Evolutionary conservation across 2,888 invertebrate species (phyloP).

Genomic region (Callyntrura sp.): DNA sequence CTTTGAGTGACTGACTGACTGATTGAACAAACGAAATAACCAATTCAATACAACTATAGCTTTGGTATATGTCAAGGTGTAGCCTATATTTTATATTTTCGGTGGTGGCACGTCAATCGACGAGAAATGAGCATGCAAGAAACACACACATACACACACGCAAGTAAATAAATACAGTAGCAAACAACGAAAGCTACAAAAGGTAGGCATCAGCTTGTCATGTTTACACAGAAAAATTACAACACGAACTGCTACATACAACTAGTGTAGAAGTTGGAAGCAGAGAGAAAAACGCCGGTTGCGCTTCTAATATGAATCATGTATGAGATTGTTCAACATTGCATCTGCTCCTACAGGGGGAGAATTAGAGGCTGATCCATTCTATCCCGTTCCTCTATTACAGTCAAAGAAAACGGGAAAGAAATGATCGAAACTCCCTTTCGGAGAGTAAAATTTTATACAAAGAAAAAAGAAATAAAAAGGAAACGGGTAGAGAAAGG

Average conservation of each 20-base stretch:
- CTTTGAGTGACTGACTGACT: slow-evolving; percentile 38
- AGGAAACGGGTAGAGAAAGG: background rate
- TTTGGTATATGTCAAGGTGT: background rate
- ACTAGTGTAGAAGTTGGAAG: background rate
- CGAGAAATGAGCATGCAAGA: slow-evolving; percentile 29
- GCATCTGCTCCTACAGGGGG: background rate
- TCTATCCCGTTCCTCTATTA: background rate
- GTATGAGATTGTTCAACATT: slow-evolving; percentile 33
- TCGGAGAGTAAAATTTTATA: background rate
- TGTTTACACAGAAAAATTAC: slow-evolving; percentile 65
- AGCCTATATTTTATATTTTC: slow-evolving; percentile 37
- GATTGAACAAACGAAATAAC: slow-evolving; percentile 37
- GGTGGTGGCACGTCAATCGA: slow-evolving; percentile 16
- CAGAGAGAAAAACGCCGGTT: background rate
- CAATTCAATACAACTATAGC: background rate
- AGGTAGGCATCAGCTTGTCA: slow-evolving; percentile 57
- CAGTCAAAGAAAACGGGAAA: background rate
- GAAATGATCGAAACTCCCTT: background rate
- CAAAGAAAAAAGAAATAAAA: slow-evolving; percentile 12
- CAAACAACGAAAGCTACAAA: slow-evolving; percentile 43
- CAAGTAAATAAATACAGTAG: slow-evolving; percentile 4
- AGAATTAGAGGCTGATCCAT: slow-evolving; percentile 31
- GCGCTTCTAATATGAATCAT: slow-evolving; percentile 50
- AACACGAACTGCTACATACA: background rate
- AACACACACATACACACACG: background rate